Conservation (phyloP, 2,113 vertebrate genomes). For the Bathybates hornii region DNA sequence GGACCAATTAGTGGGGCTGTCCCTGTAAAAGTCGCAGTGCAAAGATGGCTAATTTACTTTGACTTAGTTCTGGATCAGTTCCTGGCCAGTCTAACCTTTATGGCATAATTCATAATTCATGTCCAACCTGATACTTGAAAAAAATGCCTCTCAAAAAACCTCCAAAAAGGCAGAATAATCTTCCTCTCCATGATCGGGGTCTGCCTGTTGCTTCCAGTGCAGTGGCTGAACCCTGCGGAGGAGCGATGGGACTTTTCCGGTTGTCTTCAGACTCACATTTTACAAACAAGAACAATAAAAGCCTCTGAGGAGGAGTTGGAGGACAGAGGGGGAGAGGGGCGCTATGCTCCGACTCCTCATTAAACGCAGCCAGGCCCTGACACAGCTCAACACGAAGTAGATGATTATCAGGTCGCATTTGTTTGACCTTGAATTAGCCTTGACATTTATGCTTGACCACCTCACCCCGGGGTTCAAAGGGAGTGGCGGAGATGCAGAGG, state of each 20-base stretch:
- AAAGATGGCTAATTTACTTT: neutral
- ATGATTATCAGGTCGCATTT: slow-evolving; percentile 57
- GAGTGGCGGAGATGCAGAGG: neutral
- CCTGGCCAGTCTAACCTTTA: neutral
- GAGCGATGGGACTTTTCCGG: neutral
- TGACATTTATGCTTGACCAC: slow-evolving; percentile 52
- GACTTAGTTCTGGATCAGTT: neutral
- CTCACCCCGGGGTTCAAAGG: neutral
- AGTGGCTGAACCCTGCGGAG: neutral
- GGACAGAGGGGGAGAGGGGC: neutral
- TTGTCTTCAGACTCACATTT: neutral
- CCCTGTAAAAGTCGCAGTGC: neutral
- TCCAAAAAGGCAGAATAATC: neutral
- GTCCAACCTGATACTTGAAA: neutral
- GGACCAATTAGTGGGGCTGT: neutral
- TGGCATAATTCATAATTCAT: neutral
- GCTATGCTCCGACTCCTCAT: neutral
- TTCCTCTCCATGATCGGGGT: neutral
- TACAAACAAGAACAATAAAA: slow-evolving; percentile 33
- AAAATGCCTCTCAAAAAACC: neutral
- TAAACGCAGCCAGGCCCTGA: slow-evolving; percentile 36
- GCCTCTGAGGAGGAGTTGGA: neutral
- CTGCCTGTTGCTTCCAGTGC: neutral
- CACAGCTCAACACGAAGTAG: slow-evolving; percentile 32
- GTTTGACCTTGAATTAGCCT: slow-evolving; percentile 64